Percentiles rank a stretch among this genome's conserved stretches.
phyloP scores from a whole-genome alignment of 1,140 invertebrate species.

The Drosophila pseudoobscura region DNA sequence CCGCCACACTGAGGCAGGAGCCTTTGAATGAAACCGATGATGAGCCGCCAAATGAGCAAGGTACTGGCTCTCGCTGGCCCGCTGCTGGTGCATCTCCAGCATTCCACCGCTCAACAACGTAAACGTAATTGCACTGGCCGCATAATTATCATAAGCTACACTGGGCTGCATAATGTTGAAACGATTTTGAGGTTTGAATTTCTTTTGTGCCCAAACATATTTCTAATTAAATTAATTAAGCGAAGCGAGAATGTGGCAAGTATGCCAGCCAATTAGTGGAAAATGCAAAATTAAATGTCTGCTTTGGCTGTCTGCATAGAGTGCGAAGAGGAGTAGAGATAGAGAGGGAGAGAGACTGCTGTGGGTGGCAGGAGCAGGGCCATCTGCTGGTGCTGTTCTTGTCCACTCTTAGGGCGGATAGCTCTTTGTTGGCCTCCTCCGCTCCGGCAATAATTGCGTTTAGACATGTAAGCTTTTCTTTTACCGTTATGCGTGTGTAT shows the following conservation, averaged over 20 bases:
- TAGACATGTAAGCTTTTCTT: conserved; percentile 78
- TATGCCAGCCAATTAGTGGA: conserved; percentile 77
- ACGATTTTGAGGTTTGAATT: conserved; percentile 43
- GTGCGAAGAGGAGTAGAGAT: neutral
- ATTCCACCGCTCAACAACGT: neutral
- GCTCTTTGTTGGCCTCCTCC: conserved; percentile 34
- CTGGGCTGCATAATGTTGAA: conserved; percentile 37
- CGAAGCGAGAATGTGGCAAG: conserved; percentile 65
- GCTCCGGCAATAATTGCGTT: conserved; percentile 69
- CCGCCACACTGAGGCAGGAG: too few relatives aligned
- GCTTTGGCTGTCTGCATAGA: conserved; percentile 23
- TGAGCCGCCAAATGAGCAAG: conserved; percentile 37
- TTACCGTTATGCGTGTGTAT: conserved; percentile 24
- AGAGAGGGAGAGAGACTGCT: neutral
- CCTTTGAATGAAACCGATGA: conserved; percentile 32
- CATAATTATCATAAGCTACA: conserved; percentile 55
- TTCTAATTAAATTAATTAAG: conserved; percentile 81
- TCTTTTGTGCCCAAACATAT: conserved; percentile 72
- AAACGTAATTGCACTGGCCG: conserved; percentile 29
- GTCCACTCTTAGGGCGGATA: conserved; percentile 9
- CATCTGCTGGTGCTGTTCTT: conserved; percentile 2
- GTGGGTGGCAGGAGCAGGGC: neutral
- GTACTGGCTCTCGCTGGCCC: conserved; percentile 1
- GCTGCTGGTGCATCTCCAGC: neutral
- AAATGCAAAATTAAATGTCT: conserved; percentile 81